Evolutionary conservation across 53 echinoderm and acorn worm species (phyloP).

Genomic region (Mesocentrotus franciscanus): DNA sequence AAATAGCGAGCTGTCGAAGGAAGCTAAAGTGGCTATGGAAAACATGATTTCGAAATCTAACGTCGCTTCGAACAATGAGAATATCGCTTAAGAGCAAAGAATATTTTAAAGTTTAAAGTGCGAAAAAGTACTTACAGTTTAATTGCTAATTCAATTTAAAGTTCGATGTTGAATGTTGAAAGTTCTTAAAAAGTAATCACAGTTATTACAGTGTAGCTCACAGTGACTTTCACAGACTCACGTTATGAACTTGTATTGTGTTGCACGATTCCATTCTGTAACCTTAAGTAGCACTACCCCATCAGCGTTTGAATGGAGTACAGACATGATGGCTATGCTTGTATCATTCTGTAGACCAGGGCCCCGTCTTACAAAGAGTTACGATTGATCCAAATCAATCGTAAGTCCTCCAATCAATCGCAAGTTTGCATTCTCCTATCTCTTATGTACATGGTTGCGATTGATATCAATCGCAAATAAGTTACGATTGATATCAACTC

Average conservation of each 20-base stretch:
- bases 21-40: conserved; percentile 81
- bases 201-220: neutral
- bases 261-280: neutral
- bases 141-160: too few species aligned
- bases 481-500: too few species aligned
- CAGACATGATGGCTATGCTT: neutral
- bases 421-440: too few species aligned
- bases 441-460: too few species aligned
- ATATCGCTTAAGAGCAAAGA: conserved; percentile 5
- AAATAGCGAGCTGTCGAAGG: conserved; percentile 65
- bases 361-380: too few species aligned
- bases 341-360: too few species aligned
- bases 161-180: too few species aligned
- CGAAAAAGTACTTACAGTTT: too few species aligned
- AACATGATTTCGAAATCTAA: conserved; percentile 75
- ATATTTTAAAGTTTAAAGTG: neutral
- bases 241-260: neutral
- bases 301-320: neutral
- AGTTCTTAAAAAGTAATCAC: too few species aligned
- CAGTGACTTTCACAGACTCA: neutral
- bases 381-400: too few species aligned
- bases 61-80: neutral
- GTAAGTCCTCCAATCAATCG: too few species aligned
- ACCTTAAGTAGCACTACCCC: neutral
- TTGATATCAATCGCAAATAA: too few species aligned